These are phyloP conservation scores for Drosophila littoralis DNA, from an alignment of 1,140 invertebrate species.

Conservation along the genomic window DNA sequence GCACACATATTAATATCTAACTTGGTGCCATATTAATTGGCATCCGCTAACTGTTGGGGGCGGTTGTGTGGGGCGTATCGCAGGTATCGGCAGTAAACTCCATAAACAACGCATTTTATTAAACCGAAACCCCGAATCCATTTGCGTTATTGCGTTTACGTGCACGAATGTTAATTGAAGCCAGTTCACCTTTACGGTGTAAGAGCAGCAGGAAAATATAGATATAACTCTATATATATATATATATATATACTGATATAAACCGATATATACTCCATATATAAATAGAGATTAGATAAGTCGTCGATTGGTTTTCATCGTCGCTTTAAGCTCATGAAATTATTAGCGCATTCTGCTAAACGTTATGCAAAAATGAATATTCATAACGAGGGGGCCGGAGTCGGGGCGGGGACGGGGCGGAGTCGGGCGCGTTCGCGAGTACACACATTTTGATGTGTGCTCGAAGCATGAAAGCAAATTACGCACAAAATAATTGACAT, in stretches of 20 bases:
- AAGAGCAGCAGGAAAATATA: slow-evolving; percentile 4
- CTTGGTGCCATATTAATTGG: slow-evolving; percentile 70
- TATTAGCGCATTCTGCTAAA: slow-evolving; percentile 37
- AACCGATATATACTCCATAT: background rate
- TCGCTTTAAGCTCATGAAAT: slow-evolving; percentile 42
- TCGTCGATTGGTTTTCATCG: slow-evolving; percentile 42
- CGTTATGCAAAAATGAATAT: slow-evolving; percentile 60
- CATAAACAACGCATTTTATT: slow-evolving; percentile 80
- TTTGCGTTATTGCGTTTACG: slow-evolving; percentile 80
- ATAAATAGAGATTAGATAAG: slow-evolving; percentile 70
- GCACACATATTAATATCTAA: slow-evolving; percentile 55
- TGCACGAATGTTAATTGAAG: slow-evolving; percentile 82
- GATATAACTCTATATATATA: background rate
- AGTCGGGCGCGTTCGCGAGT: background rate
- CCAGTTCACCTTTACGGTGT: slow-evolving; percentile 56
- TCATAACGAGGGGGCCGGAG: slow-evolving; percentile 24
- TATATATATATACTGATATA: background rate
- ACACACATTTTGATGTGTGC: slow-evolving; percentile 56
- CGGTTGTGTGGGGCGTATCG: background rate
- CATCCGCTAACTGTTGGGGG: slow-evolving; percentile 43
- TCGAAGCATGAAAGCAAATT: slow-evolving; percentile 78
- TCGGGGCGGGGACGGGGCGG: background rate
- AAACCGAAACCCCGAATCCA: slow-evolving; percentile 74
- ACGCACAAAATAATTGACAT: slow-evolving; percentile 81
- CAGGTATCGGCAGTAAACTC: slow-evolving; percentile 55